Evolutionary conservation across 2,888 invertebrate genomes (phyloP), one percentile per base, ranked within the genome.

Genomic region (Drosophila buzzatii): DNA sequence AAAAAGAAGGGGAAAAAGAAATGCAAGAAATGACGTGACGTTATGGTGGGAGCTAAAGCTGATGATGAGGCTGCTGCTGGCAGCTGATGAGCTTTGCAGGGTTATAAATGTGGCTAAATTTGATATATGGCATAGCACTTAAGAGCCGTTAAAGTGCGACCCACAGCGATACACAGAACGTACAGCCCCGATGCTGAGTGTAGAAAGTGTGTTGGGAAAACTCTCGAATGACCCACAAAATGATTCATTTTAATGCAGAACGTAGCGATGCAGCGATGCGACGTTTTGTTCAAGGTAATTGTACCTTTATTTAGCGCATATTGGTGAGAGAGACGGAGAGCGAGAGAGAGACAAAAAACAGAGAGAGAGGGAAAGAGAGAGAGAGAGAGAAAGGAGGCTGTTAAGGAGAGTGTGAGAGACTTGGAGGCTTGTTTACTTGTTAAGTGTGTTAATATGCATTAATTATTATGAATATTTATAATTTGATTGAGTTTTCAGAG

Each of bases 41-140:
- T 27, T 64, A 66, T 63, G 55, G n/a, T 62, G 68, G 74, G 33
- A 58, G 52, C 23, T 56, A 44, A 31, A 18, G 49, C 45, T 1
- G 18, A 45, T 42, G 42, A 64, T 64, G 72, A 42, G 59, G 77
- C 45, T 27, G 44, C 20, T 37, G 37, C 4, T 7, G 18, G 44
- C n/a, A 23, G 27, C 18, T 64, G 63, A 52, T 63, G 63, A 37
- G 49, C 55, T 33, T 18, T 58, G 16, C 63, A 64, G 69, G 78
- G 79, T 56, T 79, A 82, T 82, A 82, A 82, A 80, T 67, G 73
- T 82, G 69, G 44, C 69, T 63, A 66, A 73, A 53, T 58, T 59
- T 79, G 80, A 82, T 70, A 79, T 61, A 71, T 61, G 56, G 55
- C 56, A 52, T 52, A 44, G 42, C 61, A 67, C 47, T 67, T 55